Evolutionary conservation across 2,113 vertebrate genomes (phyloP).

Genomic region (Crypturellus undulatus): DNA sequence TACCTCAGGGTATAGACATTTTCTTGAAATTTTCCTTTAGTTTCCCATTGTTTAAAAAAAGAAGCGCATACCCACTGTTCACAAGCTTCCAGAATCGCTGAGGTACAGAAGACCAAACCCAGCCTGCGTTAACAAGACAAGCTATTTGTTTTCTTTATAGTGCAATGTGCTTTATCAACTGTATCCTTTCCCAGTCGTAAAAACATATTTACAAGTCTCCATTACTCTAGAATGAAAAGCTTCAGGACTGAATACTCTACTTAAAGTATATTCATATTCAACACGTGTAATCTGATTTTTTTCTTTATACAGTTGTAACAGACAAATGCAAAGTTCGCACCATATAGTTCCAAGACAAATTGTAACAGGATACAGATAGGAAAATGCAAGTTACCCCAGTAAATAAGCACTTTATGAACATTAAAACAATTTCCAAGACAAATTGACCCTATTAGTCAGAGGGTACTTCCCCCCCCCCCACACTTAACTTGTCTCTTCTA

Average conservation of each 20-base stretch:
- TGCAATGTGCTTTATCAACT: background rate
- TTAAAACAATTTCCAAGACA: background rate
- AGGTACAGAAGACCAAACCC: background rate
- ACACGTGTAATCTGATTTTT: background rate
- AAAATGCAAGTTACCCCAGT: background rate
- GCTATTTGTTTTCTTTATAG: background rate
- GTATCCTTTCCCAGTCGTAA: background rate
- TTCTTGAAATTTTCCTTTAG: background rate
- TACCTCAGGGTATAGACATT: background rate
- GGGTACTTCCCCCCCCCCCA: background rate
- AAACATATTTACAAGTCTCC: background rate
- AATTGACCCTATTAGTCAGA: slow-evolving; percentile 29
- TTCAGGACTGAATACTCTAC: background rate
- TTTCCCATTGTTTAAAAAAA: too few species aligned
- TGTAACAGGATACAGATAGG: background rate
- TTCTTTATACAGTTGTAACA: background rate
- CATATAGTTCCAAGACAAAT: background rate
- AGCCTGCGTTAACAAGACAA: background rate
- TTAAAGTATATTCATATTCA: background rate
- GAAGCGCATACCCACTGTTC: background rate
- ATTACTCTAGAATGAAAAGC: background rate
- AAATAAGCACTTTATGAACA: background rate
- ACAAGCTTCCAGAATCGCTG: background rate
- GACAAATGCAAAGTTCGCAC: background rate
- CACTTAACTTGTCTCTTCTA: background rate